Conservation (phyloP, 1,140 invertebrate genomes). For the Anastrepha obliqua region DNA sequence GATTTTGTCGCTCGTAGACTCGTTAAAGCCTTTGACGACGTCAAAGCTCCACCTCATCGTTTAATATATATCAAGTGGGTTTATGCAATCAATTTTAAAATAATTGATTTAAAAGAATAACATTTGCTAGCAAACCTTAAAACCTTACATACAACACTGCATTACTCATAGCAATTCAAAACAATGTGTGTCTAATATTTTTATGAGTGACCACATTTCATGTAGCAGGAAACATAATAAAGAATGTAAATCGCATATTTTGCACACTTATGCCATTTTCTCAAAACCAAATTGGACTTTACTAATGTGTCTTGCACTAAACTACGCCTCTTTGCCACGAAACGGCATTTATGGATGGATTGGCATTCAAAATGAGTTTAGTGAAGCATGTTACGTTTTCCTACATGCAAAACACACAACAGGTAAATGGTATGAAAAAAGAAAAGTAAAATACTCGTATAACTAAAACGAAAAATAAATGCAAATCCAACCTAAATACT, state of each 20-base stretch:
- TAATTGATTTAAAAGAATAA: too few relatives aligned
- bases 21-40: too few relatives aligned
- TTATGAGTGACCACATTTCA: too few relatives aligned
- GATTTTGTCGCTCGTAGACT: too few relatives aligned
- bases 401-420: constrained; percentile 15
- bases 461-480: background rate
- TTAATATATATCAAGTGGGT: too few relatives aligned
- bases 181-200: too few relatives aligned
- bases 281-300: background rate
- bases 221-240: background rate
- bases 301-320: background rate
- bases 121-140: too few relatives aligned
- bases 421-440: background rate
- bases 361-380: constrained; percentile 3
- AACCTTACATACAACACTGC: too few relatives aligned
- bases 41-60: too few relatives aligned
- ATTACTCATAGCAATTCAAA: too few relatives aligned
- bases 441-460: too few relatives aligned
- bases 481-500: background rate
- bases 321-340: constrained; percentile 26
- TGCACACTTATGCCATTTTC: background rate
- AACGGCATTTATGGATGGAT: background rate
- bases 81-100: too few relatives aligned
- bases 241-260: background rate
- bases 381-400: constrained; percentile 21